Conservation (phyloP, 2,113 vertebrate genomes). For the Trichechus manatus region DNA sequence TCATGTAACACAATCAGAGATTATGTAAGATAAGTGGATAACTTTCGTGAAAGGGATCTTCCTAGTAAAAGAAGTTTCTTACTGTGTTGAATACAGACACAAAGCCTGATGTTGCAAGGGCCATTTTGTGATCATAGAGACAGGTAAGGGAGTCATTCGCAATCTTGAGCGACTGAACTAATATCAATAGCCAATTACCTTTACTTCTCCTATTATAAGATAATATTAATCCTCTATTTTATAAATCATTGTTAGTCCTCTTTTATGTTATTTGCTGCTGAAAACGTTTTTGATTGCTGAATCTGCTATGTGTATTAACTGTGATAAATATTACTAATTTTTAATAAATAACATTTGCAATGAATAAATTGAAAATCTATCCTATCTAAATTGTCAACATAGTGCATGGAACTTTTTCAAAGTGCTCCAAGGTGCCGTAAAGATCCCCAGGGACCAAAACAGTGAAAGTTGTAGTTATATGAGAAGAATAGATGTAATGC, state of each 20-base stretch:
- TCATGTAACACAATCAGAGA: neutral
- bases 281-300: neutral
- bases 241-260: neutral
- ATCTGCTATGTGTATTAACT: neutral
- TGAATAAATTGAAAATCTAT: neutral
- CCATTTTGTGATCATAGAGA: neutral
- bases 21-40: neutral
- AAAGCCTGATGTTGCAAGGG: neutral
- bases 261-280: neutral
- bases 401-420: neutral
- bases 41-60: neutral
- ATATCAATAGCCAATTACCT: neutral
- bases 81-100: neutral
- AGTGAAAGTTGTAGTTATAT: neutral
- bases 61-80: neutral
- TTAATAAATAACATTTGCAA: neutral
- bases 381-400: neutral
- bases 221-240: neutral
- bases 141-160: neutral
- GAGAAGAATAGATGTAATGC: neutral
- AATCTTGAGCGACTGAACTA: neutral
- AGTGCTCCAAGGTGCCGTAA: neutral
- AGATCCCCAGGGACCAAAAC: neutral
- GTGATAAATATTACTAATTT: neutral
- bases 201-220: neutral